These are phyloP conservation scores for Perccottus glenii DNA, from an alignment of 2,113 vertebrate species.

Conservation along the genomic window DNA sequence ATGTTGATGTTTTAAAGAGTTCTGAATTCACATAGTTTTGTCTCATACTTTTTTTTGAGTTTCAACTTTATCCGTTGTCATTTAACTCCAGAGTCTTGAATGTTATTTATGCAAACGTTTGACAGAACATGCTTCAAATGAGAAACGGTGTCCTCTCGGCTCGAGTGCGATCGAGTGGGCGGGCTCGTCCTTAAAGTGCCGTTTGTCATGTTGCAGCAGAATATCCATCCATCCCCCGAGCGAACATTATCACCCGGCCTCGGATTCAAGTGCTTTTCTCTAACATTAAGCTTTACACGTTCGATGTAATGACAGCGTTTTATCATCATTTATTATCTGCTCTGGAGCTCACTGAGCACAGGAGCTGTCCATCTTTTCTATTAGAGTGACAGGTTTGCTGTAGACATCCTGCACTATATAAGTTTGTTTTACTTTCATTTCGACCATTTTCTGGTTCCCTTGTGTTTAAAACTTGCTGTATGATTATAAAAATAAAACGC, in stretches of 20 bases:
- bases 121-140: constrained; percentile 54
- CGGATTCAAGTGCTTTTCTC: constrained; percentile 53
- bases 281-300: constrained; percentile 62
- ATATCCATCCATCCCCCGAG: constrained; percentile 59
- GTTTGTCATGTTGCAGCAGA: constrained; percentile 68
- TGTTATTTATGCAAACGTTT: constrained; percentile 67
- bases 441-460: background rate
- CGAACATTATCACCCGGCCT: constrained; percentile 29
- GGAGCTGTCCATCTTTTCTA: constrained; percentile 20
- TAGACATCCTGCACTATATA: constrained; percentile 15
- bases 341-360: constrained; percentile 1
- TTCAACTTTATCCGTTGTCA: too few relatives aligned
- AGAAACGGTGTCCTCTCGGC: constrained; percentile 51
- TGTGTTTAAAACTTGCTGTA: too few relatives aligned
- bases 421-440: constrained; percentile 29
- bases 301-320: constrained; percentile 46
- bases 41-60: too few relatives aligned
- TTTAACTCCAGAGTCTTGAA: constrained; percentile 14
- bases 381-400: constrained; percentile 14
- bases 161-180: constrained; percentile 66
- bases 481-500: too few relatives aligned
- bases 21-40: too few relatives aligned
- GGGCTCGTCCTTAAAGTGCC: constrained; percentile 55
- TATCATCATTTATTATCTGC: constrained; percentile 51
- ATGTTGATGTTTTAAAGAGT: too few relatives aligned